Evolutionary conservation across 2,113 vertebrate genomes (phyloP).

Genomic region (Lampris incognitus): DNA sequence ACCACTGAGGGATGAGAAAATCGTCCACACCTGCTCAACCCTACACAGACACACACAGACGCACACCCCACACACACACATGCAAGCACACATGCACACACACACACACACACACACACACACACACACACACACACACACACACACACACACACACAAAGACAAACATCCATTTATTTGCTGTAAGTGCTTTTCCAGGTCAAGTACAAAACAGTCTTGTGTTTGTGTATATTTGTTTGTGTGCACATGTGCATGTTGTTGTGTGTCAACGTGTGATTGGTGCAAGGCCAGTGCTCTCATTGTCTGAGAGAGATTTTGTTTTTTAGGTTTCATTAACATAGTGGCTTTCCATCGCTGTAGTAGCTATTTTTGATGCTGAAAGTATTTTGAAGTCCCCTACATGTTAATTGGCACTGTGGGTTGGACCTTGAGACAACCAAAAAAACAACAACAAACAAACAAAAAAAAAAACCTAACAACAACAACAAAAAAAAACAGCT

Average conservation of each 20-base stretch:
- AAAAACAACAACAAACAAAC: too few relatives aligned
- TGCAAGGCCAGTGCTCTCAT: conserved; percentile 1
- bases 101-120: conserved; percentile 8
- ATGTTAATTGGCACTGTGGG: conserved; percentile 2
- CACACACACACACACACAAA: not conserved
- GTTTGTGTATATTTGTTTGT: conserved; percentile 36
- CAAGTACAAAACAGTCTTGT: conserved; percentile 27
- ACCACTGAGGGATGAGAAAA: conserved; percentile 47
- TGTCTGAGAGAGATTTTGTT: conserved; percentile 3
- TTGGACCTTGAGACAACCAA: not conserved
- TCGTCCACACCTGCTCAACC: conserved; percentile 45
- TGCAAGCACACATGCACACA: not conserved
- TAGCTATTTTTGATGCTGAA: not conserved
- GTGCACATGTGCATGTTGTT: not conserved
- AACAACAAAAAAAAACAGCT: too few relatives aligned
- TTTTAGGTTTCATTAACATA: not conserved
- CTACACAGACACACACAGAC: conserved; percentile 14
- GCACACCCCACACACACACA: conserved; percentile 10
- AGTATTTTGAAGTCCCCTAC: conserved; percentile 1
- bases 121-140: not conserved
- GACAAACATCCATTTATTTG: conserved; percentile 34
- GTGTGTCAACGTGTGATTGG: conserved; percentile 1
- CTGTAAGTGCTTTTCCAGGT: conserved; percentile 18
- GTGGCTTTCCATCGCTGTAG: not conserved
- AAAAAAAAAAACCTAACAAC: too few relatives aligned